Percentiles rank a stretch among this genome's conserved stretches.
These are phyloP conservation scores for Trichogramma evanescens DNA, from an alignment of 2,888 invertebrate species.

Conservation along the genomic window DNA sequence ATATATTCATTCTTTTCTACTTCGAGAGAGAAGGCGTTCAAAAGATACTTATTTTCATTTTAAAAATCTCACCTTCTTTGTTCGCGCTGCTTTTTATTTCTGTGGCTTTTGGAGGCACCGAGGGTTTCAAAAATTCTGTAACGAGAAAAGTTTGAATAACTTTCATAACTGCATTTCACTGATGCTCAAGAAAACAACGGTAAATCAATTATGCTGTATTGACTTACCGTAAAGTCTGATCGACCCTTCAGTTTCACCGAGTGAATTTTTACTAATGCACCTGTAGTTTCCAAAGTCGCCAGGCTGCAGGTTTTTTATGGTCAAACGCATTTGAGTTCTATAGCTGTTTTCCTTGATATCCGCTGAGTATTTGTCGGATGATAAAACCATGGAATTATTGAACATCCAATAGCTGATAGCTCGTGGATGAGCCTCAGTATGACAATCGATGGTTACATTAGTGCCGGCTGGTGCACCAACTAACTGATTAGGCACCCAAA, in stretches of 20 bases:
- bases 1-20: constrained; percentile 20
- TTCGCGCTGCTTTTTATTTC: constrained; percentile 71
- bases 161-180: too few species aligned
- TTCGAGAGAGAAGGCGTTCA: not conserved
- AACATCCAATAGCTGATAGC: constrained; percentile 92
- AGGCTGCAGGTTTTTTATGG: constrained; percentile 73
- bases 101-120: constrained; percentile 74
- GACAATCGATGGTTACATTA: constrained; percentile 87
- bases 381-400: constrained; percentile 81
- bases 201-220: not conserved
- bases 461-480: constrained; percentile 86
- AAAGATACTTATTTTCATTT: not conserved
- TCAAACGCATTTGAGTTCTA: constrained; percentile 82
- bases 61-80: constrained; percentile 61
- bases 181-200: not conserved
- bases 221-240: constrained; percentile 81
- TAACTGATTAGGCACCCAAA: constrained; percentile 89
- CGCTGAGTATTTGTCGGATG: constrained; percentile 80
- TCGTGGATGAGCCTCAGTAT: constrained; percentile 85
- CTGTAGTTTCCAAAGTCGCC: constrained; percentile 86
- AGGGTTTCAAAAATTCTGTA: constrained; percentile 83
- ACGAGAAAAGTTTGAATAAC: constrained; percentile 24
- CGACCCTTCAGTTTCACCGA: constrained; percentile 89
- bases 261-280: constrained; percentile 88
- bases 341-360: constrained; percentile 80